A percentile compares a stretch with the other conserved stretches of the same genome.
phyloP scores from a whole-genome alignment of 2,113 vertebrate genomes.

The Apaloderma vittatum region DNA sequence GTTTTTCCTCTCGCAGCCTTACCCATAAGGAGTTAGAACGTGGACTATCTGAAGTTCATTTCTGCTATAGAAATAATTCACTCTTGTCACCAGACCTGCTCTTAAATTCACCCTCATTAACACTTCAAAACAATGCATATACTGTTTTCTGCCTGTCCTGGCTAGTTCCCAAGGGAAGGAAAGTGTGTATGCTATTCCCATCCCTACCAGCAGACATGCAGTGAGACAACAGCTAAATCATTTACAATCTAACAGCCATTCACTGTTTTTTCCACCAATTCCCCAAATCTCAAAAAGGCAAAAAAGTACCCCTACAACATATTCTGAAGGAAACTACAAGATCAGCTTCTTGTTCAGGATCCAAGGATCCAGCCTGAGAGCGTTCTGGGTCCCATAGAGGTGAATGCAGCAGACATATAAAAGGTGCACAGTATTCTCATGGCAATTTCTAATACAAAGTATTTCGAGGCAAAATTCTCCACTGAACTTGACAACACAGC shows the following conservation, averaged over 20 bases:
- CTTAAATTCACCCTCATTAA: neutral
- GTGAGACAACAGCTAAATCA: neutral
- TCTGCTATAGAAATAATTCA: neutral
- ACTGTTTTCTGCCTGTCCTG: neutral
- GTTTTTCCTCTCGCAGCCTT: neutral
- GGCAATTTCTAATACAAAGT: neutral
- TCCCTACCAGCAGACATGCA: neutral
- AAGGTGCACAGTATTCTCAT: neutral
- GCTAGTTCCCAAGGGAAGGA: neutral
- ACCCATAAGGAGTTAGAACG: neutral
- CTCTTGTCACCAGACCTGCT: neutral
- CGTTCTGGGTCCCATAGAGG: neutral
- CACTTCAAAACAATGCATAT: neutral
- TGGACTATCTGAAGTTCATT: neutral
- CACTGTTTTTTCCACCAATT: neutral
- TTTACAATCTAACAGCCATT: neutral
- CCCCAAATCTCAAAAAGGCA: neutral
- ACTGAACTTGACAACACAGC: neutral
- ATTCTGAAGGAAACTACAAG: neutral
- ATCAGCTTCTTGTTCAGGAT: neutral
- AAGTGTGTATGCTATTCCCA: neutral
- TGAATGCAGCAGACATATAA: neutral
- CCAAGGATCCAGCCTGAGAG: rapidly evolving
- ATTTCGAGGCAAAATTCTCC: neutral
- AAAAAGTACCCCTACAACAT: neutral